Base-by-base conservation (phyloP, 2,888 invertebrate species). In the Diplolepis rosae region DNA sequence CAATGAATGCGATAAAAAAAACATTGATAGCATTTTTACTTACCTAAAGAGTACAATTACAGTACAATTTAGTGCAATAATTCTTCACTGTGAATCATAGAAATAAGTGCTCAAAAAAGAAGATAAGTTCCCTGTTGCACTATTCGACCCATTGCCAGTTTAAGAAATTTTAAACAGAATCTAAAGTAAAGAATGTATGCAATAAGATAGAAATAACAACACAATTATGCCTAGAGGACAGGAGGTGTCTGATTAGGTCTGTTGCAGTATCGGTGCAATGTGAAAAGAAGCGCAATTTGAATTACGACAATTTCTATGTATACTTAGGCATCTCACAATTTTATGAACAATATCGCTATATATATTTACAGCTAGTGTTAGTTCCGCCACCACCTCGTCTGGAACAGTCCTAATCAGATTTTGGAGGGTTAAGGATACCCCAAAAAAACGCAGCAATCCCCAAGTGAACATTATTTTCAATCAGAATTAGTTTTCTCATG, bases 371-470 rank as follows among this genome's bases (percentile, higher is more conserved):
- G 50, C 72, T 74, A 77, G 73, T 77, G 77, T 80, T 80, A 82
- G 79, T 80, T 77, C 77, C 75, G 68, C 79, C 80, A 79, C 80
- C 81, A 77, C 76, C 74, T 82, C 78, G 87, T 88, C 89, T 89
- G 89, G 89, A 89, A 89, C 89, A 89, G 87, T 88, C 89, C 89
- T 88, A 89, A 89, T 89, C 89, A 89, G 89, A 88, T 87, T 86
- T 80, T 82, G 82, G 79, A 71, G 84, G 82, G 76, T 84, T 75
- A 77, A 80, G 87, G 80, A 80, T 77, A 71, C n/a, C 80, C 65
- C 77, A 76, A 73, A 71, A 85, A 86, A 87, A 87, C 82, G 85
- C 86, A 88, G 84, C 81, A 86, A 87, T 81, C 75, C 48, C 50
- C 30, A 15, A 52, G 24, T n/a, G 15, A 27, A 45, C 24, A 27